Conservation (phyloP, 2,888 invertebrate genomes). For the Argyresthia goedartella region DNA sequence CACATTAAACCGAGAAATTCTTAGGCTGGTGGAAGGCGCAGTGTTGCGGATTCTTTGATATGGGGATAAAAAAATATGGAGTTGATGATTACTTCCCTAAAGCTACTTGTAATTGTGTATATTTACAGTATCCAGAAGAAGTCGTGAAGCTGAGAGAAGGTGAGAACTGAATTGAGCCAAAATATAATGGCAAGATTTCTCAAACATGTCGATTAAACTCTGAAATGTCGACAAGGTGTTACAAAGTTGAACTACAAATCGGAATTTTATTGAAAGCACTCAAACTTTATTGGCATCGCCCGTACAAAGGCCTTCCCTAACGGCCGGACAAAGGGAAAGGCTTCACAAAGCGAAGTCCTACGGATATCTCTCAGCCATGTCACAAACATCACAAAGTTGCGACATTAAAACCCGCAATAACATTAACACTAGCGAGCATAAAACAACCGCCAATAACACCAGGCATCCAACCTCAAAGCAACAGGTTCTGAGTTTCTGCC, state of each 20-base stretch:
- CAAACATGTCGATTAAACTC: too few relatives aligned
- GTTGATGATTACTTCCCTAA: too few relatives aligned
- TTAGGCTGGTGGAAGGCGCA: too few relatives aligned
- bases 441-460: slow-evolving; percentile 67
- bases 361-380: slow-evolving; percentile 1
- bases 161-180: too few relatives aligned
- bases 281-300: slow-evolving; percentile 1
- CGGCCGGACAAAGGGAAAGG: slow-evolving; percentile 22
- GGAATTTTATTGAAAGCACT: slow-evolving; percentile 4
- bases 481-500: slow-evolving; percentile 64
- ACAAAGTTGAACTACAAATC: slow-evolving; percentile 1
- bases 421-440: slow-evolving; percentile 64
- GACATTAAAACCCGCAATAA: slow-evolving; percentile 42
- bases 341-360: slow-evolving; percentile 15
- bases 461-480: slow-evolving; percentile 64
- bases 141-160: too few relatives aligned
- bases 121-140: too few relatives aligned
- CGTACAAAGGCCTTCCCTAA: slow-evolving; percentile 1
- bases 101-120: too few relatives aligned
- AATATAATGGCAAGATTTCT: too few relatives aligned
- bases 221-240: too few relatives aligned
- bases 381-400: slow-evolving; percentile 47
- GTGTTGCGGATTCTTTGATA: too few relatives aligned
- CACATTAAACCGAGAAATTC: background rate
- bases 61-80: too few relatives aligned